A percentile compares a stretch with the other conserved stretches of the same genome.
phyloP scores from a whole-genome alignment of 2,888 invertebrate species.

The Sphaeridia pumilis region DNA sequence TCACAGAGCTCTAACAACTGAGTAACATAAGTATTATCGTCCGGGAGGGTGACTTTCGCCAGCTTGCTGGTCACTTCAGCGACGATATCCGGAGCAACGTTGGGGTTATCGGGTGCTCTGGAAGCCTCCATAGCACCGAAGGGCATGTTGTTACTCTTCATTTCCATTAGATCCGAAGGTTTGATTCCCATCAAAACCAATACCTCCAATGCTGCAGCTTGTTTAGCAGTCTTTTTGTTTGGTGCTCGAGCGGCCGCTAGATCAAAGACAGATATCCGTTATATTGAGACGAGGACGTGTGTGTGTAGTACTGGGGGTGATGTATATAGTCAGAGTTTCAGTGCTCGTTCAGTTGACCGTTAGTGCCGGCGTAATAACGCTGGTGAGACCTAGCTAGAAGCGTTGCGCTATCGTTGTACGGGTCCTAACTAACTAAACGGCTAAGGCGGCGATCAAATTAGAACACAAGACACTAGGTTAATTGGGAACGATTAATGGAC shows the following conservation, averaged over 20 bases:
- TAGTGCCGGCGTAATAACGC: no score
- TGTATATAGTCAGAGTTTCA: no score
- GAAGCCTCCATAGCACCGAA: neutral
- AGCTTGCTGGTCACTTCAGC: slow-evolving; percentile 11
- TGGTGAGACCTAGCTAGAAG: no score
- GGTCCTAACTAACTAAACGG: no score
- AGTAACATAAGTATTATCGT: slow-evolving; percentile 6
- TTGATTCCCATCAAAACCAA: slow-evolving; percentile 16
- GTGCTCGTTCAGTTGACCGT: no score
- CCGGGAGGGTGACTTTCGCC: neutral
- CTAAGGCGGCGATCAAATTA: no score
- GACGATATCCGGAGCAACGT: neutral
- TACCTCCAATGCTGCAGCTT: slow-evolving; percentile 17
- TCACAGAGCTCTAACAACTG: slow-evolving; percentile 15
- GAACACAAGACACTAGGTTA: no score
- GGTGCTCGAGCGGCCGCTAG: slow-evolving; percentile 10
- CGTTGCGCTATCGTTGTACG: no score
- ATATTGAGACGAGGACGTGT: no score
- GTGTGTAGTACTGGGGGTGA: no score
- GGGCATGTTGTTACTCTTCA: slow-evolving; percentile 8
- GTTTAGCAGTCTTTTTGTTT: slow-evolving; percentile 23
- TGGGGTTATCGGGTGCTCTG: neutral
- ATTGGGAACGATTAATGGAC: no score
- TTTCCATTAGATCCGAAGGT: slow-evolving; percentile 5
- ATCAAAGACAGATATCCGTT: no score